These are phyloP conservation scores for Balanococcus diminutus DNA, from an alignment of 2,888 invertebrate genomes.

Conservation along the genomic window DNA sequence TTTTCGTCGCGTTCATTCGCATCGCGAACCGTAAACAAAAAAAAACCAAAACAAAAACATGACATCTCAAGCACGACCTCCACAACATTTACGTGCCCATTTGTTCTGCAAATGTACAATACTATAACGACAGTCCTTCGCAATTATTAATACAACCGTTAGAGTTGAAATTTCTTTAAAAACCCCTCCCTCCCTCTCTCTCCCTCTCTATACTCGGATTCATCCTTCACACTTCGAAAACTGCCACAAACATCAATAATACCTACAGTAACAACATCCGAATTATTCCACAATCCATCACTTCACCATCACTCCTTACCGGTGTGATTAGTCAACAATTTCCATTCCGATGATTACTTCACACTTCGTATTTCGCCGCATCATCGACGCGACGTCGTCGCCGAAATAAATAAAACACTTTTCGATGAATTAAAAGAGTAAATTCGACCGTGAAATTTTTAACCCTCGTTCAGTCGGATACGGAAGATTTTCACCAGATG, in stretches of 20 bases:
- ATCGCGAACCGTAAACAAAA: background rate
- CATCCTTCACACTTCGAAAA: background rate
- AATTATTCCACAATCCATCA: background rate
- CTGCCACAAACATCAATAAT: background rate
- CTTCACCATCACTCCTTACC: background rate
- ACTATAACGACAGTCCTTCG: slow-evolving; percentile 32
- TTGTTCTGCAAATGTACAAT: background rate
- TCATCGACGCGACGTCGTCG: too few relatives aligned
- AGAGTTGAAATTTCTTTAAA: background rate
- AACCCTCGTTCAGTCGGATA: background rate
- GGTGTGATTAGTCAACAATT: background rate
- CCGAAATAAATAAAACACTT: background rate
- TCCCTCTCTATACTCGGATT: background rate
- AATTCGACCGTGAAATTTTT: background rate
- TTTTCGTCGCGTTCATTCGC: background rate
- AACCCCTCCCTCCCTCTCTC: background rate
- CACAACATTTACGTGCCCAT: background rate
- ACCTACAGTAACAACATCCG: background rate
- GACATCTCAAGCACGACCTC: slow-evolving; percentile 21
- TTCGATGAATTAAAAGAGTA: background rate
- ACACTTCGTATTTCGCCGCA: background rate
- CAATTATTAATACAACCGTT: background rate
- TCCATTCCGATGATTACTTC: background rate
- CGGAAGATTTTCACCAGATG: background rate
- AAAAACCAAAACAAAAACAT: too few relatives aligned